These are phyloP conservation scores for Leptodactylus fuscus DNA, from an alignment of 2,113 vertebrate genomes.

Conservation along the genomic window DNA sequence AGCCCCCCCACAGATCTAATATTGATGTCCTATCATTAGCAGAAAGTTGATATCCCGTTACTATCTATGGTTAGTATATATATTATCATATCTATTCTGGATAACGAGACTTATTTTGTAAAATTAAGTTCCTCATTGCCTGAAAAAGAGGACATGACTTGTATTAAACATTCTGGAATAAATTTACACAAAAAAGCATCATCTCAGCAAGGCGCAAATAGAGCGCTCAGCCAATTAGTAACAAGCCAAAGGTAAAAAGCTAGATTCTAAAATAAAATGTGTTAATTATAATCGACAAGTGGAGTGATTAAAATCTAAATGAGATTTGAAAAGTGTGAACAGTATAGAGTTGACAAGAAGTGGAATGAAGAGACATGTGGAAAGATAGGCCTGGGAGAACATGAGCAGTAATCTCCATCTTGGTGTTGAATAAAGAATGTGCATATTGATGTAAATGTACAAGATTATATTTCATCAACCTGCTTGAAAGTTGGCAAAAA, in stretches of 20 bases:
- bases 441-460: background rate
- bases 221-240: background rate
- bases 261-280: slow-evolving; percentile 34
- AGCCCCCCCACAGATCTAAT: no score
- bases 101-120: background rate
- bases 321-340: slow-evolving; percentile 39
- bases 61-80: background rate
- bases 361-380: slow-evolving; percentile 4
- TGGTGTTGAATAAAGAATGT: background rate
- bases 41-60: no score
- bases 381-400: background rate
- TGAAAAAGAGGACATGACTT: background rate
- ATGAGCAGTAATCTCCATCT: background rate
- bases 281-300: slow-evolving; percentile 20
- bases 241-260: slow-evolving; percentile 12
- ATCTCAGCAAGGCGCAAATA: background rate
- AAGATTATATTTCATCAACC: background rate
- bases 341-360: background rate
- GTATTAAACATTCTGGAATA: background rate
- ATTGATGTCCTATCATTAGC: no score
- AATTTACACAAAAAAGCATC: no score
- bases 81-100: background rate
- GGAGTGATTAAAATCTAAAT: slow-evolving; percentile 38
- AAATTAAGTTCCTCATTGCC: background rate
- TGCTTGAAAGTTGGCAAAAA: background rate